These are phyloP conservation scores for Metellina segmentata DNA, from an alignment of 2,888 invertebrate species.

Conservation along the genomic window DNA sequence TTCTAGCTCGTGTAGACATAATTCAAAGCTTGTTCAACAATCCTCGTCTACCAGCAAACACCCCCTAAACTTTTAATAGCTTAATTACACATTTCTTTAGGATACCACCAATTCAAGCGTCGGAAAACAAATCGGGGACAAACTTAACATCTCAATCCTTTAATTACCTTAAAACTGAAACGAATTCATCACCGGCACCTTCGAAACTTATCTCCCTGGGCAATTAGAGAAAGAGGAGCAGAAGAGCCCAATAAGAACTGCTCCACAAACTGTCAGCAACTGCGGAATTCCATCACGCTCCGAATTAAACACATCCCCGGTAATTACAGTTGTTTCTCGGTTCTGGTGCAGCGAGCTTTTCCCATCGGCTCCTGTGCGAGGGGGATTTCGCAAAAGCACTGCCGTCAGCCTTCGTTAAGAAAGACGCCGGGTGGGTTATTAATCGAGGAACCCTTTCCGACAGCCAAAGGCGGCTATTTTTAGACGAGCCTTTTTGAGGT, in stretches of 20 bases:
- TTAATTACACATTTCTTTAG: too few relatives aligned
- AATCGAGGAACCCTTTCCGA: slow-evolving; percentile 25
- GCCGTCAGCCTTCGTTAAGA: slow-evolving; percentile 4
- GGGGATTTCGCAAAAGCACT: slow-evolving; percentile 37
- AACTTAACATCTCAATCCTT: too few relatives aligned
- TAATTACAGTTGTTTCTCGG: slow-evolving; percentile 42
- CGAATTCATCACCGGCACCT: too few relatives aligned
- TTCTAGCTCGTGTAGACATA: too few relatives aligned
- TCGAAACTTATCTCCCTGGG: too few relatives aligned
- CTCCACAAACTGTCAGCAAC: slow-evolving; percentile 39
- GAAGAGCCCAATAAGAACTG: neutral
- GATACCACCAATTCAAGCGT: too few relatives aligned
- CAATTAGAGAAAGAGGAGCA: too few relatives aligned
- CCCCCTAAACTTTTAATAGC: too few relatives aligned
- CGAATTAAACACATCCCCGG: slow-evolving; percentile 53
- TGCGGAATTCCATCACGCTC: slow-evolving; percentile 39
- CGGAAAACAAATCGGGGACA: too few relatives aligned
- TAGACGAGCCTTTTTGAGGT: neutral
- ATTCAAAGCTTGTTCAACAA: too few relatives aligned
- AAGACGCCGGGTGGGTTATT: slow-evolving; percentile 15
- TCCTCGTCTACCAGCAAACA: too few relatives aligned
- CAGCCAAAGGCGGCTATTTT: slow-evolving; percentile 14
- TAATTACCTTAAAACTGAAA: too few relatives aligned
- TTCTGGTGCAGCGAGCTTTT: slow-evolving; percentile 17
- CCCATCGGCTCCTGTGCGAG: neutral